phyloP scores from a whole-genome alignment of 2,888 invertebrate genomes.

The Zeuzera pyrina region DNA sequence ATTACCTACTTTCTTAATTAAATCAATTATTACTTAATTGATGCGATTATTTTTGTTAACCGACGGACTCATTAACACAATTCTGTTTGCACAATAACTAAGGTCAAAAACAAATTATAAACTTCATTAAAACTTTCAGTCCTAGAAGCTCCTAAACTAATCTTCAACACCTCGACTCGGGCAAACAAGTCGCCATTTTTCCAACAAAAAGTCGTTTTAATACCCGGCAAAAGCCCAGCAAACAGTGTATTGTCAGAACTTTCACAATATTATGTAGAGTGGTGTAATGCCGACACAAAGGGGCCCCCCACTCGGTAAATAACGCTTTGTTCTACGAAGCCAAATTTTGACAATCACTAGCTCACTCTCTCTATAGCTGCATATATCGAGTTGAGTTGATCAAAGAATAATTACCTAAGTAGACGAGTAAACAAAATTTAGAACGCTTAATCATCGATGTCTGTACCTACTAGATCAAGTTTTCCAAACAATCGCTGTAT shows the following conservation, averaged over 20 bases:
- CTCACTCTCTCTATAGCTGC: conserved; percentile 57
- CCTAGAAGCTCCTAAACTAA: conserved; percentile 26
- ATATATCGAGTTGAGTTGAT: conserved; percentile 30
- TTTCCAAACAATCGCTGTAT: too few species aligned
- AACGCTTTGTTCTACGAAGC: conserved; percentile 73
- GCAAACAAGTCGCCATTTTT: conserved; percentile 42
- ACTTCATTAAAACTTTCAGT: conserved; percentile 4
- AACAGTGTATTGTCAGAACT: conserved; percentile 66
- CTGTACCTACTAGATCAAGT: too few species aligned
- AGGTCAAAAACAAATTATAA: background rate
- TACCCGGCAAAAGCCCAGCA: conserved; percentile 38
- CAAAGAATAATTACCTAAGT: too few species aligned
- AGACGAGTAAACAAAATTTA: too few species aligned
- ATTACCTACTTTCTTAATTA: too few species aligned
- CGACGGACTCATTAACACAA: too few species aligned
- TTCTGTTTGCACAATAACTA: conserved; percentile 2
- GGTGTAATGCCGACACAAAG: conserved; percentile 71
- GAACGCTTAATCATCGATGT: too few species aligned
- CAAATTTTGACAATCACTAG: conserved; percentile 75
- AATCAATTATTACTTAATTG: too few species aligned
- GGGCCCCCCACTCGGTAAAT: conserved; percentile 65
- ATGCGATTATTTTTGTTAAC: too few species aligned
- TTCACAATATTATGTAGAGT: conserved; percentile 73
- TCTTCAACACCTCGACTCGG: conserved; percentile 29
- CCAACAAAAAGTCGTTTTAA: conserved; percentile 27